A percentile compares a stretch with the other conserved stretches of the same genome.
phyloP scores from a whole-genome alignment of 2,113 vertebrate species.

The Tenebrosternarchus preto region DNA sequence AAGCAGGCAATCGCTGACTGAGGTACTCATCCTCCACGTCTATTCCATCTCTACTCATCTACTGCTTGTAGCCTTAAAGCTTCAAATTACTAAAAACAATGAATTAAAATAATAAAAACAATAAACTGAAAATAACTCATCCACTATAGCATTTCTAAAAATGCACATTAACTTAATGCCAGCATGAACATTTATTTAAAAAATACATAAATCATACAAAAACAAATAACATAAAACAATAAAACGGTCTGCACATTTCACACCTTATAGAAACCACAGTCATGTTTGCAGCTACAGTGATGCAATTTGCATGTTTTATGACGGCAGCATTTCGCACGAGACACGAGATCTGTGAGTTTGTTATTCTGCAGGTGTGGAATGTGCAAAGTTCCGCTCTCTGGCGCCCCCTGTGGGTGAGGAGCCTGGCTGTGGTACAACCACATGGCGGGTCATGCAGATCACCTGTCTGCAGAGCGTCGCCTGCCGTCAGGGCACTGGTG shows the following conservation, averaged over 20 bases:
- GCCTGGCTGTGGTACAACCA: not conserved
- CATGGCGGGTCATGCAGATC: conserved; percentile 68
- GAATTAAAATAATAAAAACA: no score
- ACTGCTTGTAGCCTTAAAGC: not conserved
- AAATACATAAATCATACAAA: not conserved
- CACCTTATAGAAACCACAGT: conserved; percentile 1
- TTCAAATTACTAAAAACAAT: conserved; percentile 7
- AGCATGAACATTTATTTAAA: not conserved
- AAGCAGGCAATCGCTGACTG: no score
- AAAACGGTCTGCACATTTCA: not conserved
- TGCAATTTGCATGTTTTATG: no score
- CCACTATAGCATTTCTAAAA: not conserved
- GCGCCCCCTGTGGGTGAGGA: conserved; percentile 9
- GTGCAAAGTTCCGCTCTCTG: conserved; percentile 20
- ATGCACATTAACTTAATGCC: not conserved
- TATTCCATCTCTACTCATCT: not conserved
- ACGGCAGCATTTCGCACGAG: not conserved
- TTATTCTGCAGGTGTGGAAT: conserved; percentile 7
- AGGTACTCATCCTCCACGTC: no score
- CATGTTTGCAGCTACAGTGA: no score
- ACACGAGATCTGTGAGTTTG: not conserved
- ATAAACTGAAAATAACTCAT: not conserved
- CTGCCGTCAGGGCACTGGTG: conserved; percentile 87
- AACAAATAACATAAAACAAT: not conserved
- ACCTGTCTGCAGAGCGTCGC: conserved; percentile 87